Conservation (phyloP, 2,113 vertebrate species). For the Acanthochromis polyacanthus region DNA sequence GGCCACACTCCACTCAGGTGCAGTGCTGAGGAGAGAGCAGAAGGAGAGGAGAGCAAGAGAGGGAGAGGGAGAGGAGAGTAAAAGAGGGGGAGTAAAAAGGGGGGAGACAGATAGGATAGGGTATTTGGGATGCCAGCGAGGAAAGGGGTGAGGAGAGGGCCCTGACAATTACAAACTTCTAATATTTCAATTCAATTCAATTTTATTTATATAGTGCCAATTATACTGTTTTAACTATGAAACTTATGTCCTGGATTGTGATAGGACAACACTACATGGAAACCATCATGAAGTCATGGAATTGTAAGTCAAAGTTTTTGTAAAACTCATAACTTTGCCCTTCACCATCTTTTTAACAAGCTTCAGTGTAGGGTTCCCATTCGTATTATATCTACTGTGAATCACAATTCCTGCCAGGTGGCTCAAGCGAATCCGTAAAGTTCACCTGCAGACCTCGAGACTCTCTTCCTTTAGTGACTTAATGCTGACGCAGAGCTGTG, state of each 20-base stretch:
- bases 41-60: too few species aligned
- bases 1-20: too few species aligned
- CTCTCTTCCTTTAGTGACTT: slow-evolving; percentile 33
- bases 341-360: slow-evolving; percentile 18
- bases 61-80: too few species aligned
- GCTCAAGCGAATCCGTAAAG: slow-evolving; percentile 8
- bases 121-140: too few species aligned
- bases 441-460: slow-evolving; percentile 38
- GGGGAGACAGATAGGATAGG: too few species aligned
- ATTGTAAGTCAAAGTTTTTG: background rate
- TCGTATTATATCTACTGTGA: slow-evolving; percentile 25
- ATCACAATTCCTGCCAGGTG: slow-evolving; percentile 28
- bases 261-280: background rate
- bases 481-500: slow-evolving; percentile 17
- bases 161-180: background rate
- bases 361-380: slow-evolving; percentile 12
- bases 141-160: too few species aligned
- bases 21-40: too few species aligned
- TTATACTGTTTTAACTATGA: background rate
- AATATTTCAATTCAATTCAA: too few species aligned
- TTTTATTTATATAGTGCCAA: too few species aligned
- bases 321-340: background rate
- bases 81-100: too few species aligned
- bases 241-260: background rate
- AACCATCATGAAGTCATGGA: background rate